Conservation (phyloP, 2,113 vertebrate species). For the Tychaedon coryphoeus region DNA sequence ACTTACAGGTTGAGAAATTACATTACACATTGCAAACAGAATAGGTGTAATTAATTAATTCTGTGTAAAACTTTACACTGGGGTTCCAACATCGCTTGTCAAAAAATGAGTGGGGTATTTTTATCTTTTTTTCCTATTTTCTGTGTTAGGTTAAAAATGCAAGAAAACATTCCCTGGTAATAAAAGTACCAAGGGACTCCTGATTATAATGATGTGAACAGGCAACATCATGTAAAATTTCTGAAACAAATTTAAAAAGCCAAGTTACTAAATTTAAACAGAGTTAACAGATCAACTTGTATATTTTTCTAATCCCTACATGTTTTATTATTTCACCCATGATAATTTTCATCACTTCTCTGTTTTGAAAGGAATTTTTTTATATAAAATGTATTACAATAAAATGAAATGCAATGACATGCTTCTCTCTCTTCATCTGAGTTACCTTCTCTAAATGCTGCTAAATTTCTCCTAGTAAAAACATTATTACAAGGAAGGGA, state of each 20-base stretch:
- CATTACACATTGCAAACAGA: background rate
- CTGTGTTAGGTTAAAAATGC: background rate
- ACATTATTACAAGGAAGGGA: slow-evolving; percentile 30
- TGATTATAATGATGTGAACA: background rate
- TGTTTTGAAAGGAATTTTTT: background rate
- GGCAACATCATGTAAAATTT: background rate
- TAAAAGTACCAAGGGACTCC: background rate
- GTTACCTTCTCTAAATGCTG: background rate
- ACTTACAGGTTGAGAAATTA: background rate
- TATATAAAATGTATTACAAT: background rate
- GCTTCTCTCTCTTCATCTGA: background rate
- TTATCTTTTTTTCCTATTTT: background rate
- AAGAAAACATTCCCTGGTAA: background rate
- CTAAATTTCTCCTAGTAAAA: slow-evolving; percentile 30
- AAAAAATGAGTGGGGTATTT: background rate
- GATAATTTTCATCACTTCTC: slow-evolving; percentile 2
- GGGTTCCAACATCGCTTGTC: background rate
- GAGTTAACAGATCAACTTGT: background rate
- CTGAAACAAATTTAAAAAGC: background rate
- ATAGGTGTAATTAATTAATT: background rate
- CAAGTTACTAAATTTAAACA: slow-evolving; percentile 3
- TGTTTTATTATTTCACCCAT: background rate
- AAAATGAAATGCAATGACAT: background rate
- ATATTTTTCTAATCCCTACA: slow-evolving; percentile 16
- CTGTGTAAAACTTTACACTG: background rate